Evolutionary conservation across 2,113 vertebrate genomes (phyloP), one percentile per base, ranked within the genome.

Genomic region (Heterotilapia buettikoferi): DNA sequence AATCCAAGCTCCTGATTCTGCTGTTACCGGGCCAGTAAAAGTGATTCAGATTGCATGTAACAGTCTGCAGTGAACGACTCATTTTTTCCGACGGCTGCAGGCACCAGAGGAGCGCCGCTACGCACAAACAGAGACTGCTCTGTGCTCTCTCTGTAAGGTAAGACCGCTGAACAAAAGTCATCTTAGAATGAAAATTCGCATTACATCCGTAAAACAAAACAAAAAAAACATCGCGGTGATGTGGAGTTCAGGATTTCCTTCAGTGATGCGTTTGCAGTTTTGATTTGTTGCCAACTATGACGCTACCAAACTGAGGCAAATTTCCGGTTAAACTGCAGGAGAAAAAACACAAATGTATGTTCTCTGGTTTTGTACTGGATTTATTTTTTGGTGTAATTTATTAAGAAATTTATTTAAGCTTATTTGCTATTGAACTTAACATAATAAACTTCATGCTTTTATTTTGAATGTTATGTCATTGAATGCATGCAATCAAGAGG

Each of bases 81-180:
- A 96, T 61, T 96, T 93, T 97, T 97, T 97, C 96, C 96, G 92
- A 93, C 83, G 84, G 84, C 93, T 92, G 84, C 93, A 95, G 92
- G 90, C 86, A 80, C 63, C 86, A 86, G 85, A 85, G 86, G 66
- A 88, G 80, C 79, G 47, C 19, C 29, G 50, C 85, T 85, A 68
- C 45, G 50, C n/a, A 61, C 82, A 73, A 45, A 6, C 89, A 78
- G 84, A 38, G 68, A 79, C 40, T 38, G 47, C 83, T n/a, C 82
- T 26, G 57, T 43, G 57, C 76, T 86, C 92, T 90, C 88, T 89
- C 66, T 71, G 21, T 47, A 86, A 94, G 94, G 96, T 96, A 95
- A 89, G 91, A 47, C 24, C 9, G 5, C 31, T 33, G 63, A 36
- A 79, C 21, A 47, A 6, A 33, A 4, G 5, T 14, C 14, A 45